Evolutionary conservation across 1,140 invertebrate genomes (phyloP).

Genomic region (Drosophila sproati): DNA sequence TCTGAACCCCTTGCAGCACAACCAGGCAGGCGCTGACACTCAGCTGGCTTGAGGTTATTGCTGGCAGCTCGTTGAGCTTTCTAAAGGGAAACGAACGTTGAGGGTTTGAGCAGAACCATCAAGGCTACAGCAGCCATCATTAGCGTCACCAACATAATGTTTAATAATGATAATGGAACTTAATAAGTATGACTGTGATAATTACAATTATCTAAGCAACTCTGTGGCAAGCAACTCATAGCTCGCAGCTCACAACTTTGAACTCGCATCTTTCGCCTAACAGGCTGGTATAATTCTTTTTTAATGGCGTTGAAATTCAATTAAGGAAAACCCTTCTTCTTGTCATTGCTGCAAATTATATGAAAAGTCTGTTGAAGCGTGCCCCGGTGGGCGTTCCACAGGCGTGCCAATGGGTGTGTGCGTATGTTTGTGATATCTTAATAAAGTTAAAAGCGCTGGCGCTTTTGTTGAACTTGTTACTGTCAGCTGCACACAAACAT

Average conservation of each 20-base stretch:
- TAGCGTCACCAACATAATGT: constrained; percentile 60
- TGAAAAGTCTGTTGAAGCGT: constrained; percentile 53
- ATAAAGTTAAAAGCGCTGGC: constrained; percentile 71
- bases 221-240: constrained; percentile 21
- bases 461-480: constrained; percentile 73
- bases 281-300: constrained; percentile 62
- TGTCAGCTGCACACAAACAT: constrained; percentile 65
- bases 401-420: constrained; percentile 1
- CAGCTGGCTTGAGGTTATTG: constrained; percentile 31
- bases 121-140: constrained; percentile 58
- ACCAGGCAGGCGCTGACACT: not conserved
- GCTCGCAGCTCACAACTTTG: constrained; percentile 8
- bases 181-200: constrained; percentile 59
- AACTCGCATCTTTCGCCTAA: constrained; percentile 19
- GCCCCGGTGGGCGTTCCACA: constrained; percentile 27
- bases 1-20: not conserved
- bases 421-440: constrained; percentile 78
- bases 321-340: constrained; percentile 66
- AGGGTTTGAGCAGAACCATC: constrained; percentile 7
- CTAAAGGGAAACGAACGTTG: not conserved
- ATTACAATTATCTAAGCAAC: constrained; percentile 52
- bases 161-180: constrained; percentile 53
- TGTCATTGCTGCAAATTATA: constrained; percentile 66
- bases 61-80: not conserved
- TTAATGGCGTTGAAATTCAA: constrained; percentile 79